These are phyloP conservation scores for Orius laevigatus DNA, from an alignment of 1,140 invertebrate genomes.

Conservation along the genomic window DNA sequence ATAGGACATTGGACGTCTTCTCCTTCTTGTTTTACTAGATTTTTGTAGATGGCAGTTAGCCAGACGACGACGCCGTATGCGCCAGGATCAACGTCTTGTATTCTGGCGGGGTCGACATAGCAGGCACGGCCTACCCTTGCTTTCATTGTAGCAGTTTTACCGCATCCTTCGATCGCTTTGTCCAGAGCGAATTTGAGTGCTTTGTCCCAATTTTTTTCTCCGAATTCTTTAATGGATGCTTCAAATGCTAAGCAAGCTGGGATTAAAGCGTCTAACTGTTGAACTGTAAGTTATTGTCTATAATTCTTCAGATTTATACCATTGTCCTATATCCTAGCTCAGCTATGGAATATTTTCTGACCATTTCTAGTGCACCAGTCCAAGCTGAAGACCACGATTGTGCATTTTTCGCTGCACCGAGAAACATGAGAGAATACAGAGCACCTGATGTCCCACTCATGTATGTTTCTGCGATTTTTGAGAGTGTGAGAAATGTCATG, in stretches of 20 bases:
- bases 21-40: constrained; percentile 15
- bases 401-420: constrained; percentile 30
- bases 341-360: constrained; percentile 56
- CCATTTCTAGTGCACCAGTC: constrained; percentile 34
- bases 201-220: constrained; percentile 11
- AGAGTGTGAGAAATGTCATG: constrained; percentile 33
- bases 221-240: background rate
- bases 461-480: constrained; percentile 38
- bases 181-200: constrained; percentile 16
- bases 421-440: constrained; percentile 53
- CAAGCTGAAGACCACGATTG: constrained; percentile 33
- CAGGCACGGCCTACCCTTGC: constrained; percentile 38
- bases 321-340: constrained; percentile 59
- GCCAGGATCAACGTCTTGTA: constrained; percentile 44
- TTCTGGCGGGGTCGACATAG: constrained; percentile 34
- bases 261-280: constrained; percentile 18
- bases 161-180: constrained; percentile 18
- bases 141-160: constrained; percentile 11
- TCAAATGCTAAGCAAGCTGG: constrained; percentile 18
- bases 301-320: constrained; percentile 28
- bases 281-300: background rate
- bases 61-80: constrained; percentile 44
- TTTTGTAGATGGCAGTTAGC: constrained; percentile 25
- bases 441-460: constrained; percentile 60
- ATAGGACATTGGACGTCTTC: constrained; percentile 6